Evolutionary conservation across 2,888 invertebrate species (phyloP), one percentile per base, ranked within the genome.

Genomic region (Cataglyphis albicans): DNA sequence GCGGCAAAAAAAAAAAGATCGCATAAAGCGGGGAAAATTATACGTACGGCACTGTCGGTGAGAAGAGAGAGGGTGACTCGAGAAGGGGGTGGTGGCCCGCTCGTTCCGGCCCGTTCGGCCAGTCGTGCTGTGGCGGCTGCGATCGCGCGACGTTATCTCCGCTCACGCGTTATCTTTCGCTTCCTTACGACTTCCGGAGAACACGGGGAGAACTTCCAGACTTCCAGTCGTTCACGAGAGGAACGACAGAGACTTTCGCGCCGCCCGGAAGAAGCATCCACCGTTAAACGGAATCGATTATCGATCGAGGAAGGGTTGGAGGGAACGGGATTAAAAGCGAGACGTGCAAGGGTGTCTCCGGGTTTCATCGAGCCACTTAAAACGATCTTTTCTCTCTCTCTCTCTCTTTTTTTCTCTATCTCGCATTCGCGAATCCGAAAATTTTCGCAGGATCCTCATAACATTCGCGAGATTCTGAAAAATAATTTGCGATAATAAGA

Each of bases 31-130:
- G 2, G 48, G 48, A 48, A n/a, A 48, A 48, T 48, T n/a, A 48
- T 48, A 48, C 48, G 48, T 48, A 38, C 70, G 84, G 80, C 75
- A 44, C 15, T 76, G 78, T 32, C 63, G 67, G 70, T 68, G 48
- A 72, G 55, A 76, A 21, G 75, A 4, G 75, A 64, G 61, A 65
- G 80, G 67, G 83, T 67, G 41, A 81, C 59, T 65, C 68, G 67
- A 83, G 83, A 82, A 75, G 67, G 38, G 86, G 90, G 90, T 90
- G 88, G 90, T 91, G 92, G 93, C 92, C 93, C 78, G 78, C 44
- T 78, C 78, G 93, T 48, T 89, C 90, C 91, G 92, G 93, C 92
- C 93, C 93, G 92, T 93, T 92, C 93, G 93, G 93, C 91, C 93
- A 93, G 93, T 93, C 92, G 93, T 91, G 93, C 91, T 92, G 87